Percentiles rank a stretch among this genome's conserved stretches.
Conservation (phyloP, 35 echinoderm and acorn worm genomes). For the Holothuria glaberrima region DNA sequence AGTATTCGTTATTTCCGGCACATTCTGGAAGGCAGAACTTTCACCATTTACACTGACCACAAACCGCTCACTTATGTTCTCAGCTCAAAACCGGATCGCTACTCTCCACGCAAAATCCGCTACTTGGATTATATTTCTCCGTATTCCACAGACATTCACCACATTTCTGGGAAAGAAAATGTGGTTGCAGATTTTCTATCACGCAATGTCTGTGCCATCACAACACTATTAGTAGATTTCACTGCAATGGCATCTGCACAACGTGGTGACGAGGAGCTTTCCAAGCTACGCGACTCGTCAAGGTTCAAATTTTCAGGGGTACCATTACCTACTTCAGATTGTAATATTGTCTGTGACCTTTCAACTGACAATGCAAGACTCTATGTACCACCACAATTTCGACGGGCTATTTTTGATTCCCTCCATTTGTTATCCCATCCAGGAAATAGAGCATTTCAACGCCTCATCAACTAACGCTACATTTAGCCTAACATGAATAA, state of each 20-base stretch:
- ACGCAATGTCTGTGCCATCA: not conserved
- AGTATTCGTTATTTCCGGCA: slow-evolving; percentile 60
- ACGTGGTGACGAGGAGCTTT: not conserved
- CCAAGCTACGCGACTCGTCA: not conserved
- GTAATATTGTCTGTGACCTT: too few relatives aligned
- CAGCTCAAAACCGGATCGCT: slow-evolving; percentile 20
- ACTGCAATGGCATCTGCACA: not conserved
- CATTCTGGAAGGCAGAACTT: too few relatives aligned
- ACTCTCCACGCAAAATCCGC: slow-evolving; percentile 46
- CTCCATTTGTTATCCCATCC: slow-evolving; percentile 53
- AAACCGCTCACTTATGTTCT: too few relatives aligned
- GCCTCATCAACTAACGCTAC: slow-evolving; percentile 25
- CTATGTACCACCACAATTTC: not conserved
- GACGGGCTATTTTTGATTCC: slow-evolving; percentile 13
- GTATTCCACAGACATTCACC: slow-evolving; percentile 39
- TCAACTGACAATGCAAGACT: slow-evolving; percentile 33
- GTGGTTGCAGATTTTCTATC: not conserved
- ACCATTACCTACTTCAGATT: too few relatives aligned
- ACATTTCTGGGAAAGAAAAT: slow-evolving; percentile 39
- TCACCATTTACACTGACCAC: too few relatives aligned
- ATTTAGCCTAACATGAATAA: slow-evolving; percentile 39
- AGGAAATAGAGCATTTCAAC: slow-evolving; percentile 18
- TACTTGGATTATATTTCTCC: slow-evolving; percentile 58
- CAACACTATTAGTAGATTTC: not conserved
- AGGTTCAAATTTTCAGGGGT: not conserved